Percentiles rank a stretch among this genome's conserved stretches.
Evolutionary conservation across 2,888 invertebrate species (phyloP).

Genomic region (Pollenia amentaria): DNA sequence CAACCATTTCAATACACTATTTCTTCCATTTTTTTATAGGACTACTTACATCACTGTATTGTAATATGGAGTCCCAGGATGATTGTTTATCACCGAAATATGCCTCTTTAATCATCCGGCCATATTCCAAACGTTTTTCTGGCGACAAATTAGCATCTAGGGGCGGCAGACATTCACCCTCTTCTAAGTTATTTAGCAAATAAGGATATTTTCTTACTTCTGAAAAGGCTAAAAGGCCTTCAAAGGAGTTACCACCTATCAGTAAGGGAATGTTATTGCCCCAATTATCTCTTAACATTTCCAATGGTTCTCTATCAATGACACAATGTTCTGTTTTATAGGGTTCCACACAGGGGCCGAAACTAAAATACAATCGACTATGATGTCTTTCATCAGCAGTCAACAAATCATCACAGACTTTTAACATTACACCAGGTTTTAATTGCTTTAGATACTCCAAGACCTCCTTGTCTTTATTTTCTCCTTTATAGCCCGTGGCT

Average conservation of each 20-base stretch:
- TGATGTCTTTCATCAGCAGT: conserved; percentile 81
- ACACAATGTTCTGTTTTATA: conserved; percentile 81
- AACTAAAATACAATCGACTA: conserved; percentile 80
- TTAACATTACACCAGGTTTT: conserved; percentile 81
- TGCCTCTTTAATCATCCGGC: conserved; percentile 83
- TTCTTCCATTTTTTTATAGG: not conserved
- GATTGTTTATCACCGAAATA: conserved; percentile 85
- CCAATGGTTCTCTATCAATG: conserved; percentile 80
- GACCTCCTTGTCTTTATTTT: conserved; percentile 81
- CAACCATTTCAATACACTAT: not conserved
- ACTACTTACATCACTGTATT: conserved; percentile 82
- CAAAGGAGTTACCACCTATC: conserved; percentile 83
- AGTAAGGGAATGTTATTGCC: conserved; percentile 83
- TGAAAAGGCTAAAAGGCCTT: conserved; percentile 82
- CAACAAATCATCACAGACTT: conserved; percentile 81
- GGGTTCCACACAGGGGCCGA: conserved; percentile 83
- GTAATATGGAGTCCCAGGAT: conserved; percentile 81
- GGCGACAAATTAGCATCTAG: conserved; percentile 79
- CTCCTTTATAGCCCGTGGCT: conserved; percentile 82
- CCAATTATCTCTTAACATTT: conserved; percentile 83
- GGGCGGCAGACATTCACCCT: conserved; percentile 83
- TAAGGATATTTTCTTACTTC: conserved; percentile 82
- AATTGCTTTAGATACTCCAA: conserved; percentile 82
- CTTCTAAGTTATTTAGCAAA: conserved; percentile 78
- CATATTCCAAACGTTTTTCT: conserved; percentile 81